phyloP scores from a whole-genome alignment of 2,113 vertebrate species.

The Brienomyrus longianalis region DNA sequence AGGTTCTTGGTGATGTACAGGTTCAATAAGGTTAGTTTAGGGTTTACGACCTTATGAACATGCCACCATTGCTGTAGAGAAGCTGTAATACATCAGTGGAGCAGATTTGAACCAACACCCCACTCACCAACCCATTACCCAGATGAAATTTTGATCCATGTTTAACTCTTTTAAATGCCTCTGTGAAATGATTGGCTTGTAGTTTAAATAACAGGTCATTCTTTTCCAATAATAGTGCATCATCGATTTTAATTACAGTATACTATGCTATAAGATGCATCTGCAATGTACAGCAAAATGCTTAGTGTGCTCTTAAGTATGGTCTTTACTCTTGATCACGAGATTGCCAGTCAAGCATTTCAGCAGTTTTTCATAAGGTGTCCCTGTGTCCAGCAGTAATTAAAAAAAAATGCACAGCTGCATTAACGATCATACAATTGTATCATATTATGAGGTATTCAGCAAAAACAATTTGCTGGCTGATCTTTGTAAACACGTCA shows the following conservation, averaged over 20 bases:
- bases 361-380: neutral
- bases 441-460: neutral
- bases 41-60: neutral
- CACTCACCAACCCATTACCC: neutral
- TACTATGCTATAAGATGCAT: neutral
- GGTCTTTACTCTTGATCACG: neutral
- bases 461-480: neutral
- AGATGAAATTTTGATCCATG: neutral
- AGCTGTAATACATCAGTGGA: neutral
- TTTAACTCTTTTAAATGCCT: neutral
- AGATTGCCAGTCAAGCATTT: neutral
- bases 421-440: neutral
- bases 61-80: neutral
- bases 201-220: neutral
- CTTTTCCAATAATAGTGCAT: neutral
- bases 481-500: neutral
- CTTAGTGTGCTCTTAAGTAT: neutral
- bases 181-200: neutral
- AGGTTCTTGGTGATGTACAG: neutral
- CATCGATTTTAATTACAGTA: constrained; percentile 2
- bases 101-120: neutral
- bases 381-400: neutral
- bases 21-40: neutral
- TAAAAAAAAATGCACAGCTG: neutral
- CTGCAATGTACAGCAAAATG: neutral